Evolutionary conservation across 2,113 vertebrate species (phyloP), one percentile per base, ranked within the genome.

Genomic region (Ardeotis arabs): DNA sequence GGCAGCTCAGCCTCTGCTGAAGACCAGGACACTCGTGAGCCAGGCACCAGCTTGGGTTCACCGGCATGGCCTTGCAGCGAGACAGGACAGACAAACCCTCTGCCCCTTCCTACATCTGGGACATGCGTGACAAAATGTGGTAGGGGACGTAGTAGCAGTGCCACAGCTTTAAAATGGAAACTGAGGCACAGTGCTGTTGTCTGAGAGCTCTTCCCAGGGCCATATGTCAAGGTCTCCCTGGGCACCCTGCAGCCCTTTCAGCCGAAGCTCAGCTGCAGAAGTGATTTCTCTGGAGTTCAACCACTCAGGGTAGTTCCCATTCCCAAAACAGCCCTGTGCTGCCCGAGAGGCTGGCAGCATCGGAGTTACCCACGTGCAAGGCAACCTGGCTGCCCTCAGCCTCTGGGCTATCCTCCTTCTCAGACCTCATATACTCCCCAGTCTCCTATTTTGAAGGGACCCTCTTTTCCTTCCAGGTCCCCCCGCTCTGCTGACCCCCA

Each of bases 91-190:
- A 79, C 56, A 89, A 79, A 56, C 7, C 7, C 35, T n/a, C 55
- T 24, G 27, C 49, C 55, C 24, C 14, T 70, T 50, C 33, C 64
- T 59, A 10, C 27, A 39, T 23, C 4, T 4, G 28, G 37, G n/a
- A 67, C 16, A 49, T 0, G 0, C 25, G 4, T 35, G 62, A 18
- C 52, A 72, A 63, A 81, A 67, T 1, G 2, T 1, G 2, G 9
- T 55, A 63, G 22, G 56, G 28, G 45, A 31, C 0, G 10, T 24
- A 53, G 56, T 45, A 64, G 44, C 59, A 50, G n/a, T 25, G 33
- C 44, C 1, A 2, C 44, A 58, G 44, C 39, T 83, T 62, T 56
- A 28, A 66, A 78, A 45, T 33, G 72, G 50, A 80, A 90, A 86
- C 24, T 8, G 59, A 90, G 63, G 67, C 35, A 53, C 14, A 22